Evolutionary conservation across 2,888 invertebrate genomes (phyloP), one percentile per base, ranked within the genome.

Genomic region (Stramonita haemastoma): DNA sequence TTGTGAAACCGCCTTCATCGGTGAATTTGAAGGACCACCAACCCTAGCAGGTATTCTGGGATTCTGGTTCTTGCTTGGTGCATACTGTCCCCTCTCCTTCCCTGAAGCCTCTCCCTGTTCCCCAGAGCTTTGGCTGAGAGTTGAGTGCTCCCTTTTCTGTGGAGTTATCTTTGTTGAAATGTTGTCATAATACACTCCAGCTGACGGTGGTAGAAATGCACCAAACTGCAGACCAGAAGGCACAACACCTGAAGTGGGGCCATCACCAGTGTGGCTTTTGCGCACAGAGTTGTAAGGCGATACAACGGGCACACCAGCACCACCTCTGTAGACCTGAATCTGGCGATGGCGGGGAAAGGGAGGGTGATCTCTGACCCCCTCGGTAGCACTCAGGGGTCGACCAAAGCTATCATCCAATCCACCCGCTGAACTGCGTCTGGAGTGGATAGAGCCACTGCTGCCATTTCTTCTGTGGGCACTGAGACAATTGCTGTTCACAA

Each of bases 331-430:
- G 29, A 29, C 57, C 29, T 57, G 84, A 34, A 86, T n/a, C n/a
- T 66, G 73, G 26, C 87, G 73, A 46, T 36, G 36, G 8, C 87
- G 70, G 5, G 66, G 70, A 56, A 22, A 46, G 26, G 90, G 90
- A 46, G 92, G 92, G 36, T 93, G 85, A 81, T 93, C 93, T 91
- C 91, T 92, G 19, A 92, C 93, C 88, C 94, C 93, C 88, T 95
- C 95, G 91, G 94, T 94, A 90, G 95, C 95, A 94, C 95, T 95
- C 17, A 95, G 91, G 13, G 95, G 95, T 87, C 94, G 92, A 32
- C 93, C 91, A 91, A 94, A 95, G 0, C 94, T 94, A 89, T 94
- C 94, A 19, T 90, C 89, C 60, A 92, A 91, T 70, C 73, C 70
- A 73, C 89, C 90, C 8, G 46, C 60, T 56, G 88, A 56, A 34